Conservation (phyloP, 1,140 invertebrate genomes). For the Ceratoteleas bidentatus region DNA sequence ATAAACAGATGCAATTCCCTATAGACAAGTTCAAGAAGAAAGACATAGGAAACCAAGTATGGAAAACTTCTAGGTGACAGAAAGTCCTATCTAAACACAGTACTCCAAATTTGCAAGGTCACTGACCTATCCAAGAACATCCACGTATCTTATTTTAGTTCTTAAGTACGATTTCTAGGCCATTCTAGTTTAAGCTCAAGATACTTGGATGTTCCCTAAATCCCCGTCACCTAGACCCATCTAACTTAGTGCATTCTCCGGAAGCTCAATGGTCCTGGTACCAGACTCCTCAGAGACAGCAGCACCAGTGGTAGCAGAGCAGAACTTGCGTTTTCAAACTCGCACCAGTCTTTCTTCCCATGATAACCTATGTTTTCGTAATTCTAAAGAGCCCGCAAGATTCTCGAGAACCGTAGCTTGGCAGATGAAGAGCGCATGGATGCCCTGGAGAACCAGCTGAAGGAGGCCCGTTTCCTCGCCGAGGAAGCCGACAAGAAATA, state of each 20-base stretch:
- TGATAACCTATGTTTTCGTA: conserved; percentile 64
- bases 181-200: no score
- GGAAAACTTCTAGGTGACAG: neutral
- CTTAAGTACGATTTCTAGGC: no score
- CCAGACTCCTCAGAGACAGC: neutral
- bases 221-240: no score
- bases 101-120: no score
- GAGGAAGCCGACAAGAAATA: conserved; percentile 99
- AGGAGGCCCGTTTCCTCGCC: conserved; percentile 99
- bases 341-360: conserved; percentile 11
- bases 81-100: no score
- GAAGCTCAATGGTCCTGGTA: conserved; percentile 25
- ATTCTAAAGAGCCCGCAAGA: conserved; percentile 95
- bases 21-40: conserved; percentile 21
- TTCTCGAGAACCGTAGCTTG: conserved; percentile 99
- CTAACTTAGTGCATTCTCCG: neutral
- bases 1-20: conserved; percentile 23
- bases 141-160: no score
- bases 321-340: conserved; percentile 12
- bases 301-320: conserved; percentile 43
- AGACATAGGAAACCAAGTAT: neutral
- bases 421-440: conserved; percentile 99
- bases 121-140: no score
- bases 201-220: no score
- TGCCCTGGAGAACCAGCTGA: conserved; percentile 98